Base-by-base conservation (phyloP, 2,888 invertebrate species). In the Argyresthia goedartella region DNA sequence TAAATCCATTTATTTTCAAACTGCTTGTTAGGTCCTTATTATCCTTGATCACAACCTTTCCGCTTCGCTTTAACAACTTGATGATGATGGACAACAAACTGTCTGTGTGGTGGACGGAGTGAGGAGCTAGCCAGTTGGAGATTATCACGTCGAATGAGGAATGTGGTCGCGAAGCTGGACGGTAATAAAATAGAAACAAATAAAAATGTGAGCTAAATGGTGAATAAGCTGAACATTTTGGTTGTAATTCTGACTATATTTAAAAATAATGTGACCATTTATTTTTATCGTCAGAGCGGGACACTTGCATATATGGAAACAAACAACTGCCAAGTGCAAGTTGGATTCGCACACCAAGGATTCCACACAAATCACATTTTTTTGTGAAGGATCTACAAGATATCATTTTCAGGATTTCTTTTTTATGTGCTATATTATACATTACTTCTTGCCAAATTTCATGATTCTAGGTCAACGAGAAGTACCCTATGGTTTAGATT, bases 1-100 rank as follows among this genome's bases (percentile, higher is more conserved):
- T 67, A 63, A 92, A 93, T 8, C 94, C 93, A 61, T 88, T 88
- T 1, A 93, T 66, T 67, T 90, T 92, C 16, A 93, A 73, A 49
- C 81, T 69, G 42, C 88, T 87, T 14, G 73, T 67, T 42, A 88
- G 55, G 62, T 85, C 80, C 13, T 68, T 67, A 49, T 73, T 69
- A 60, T 90, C 88, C 55, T 82, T 81, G 16, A 91, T 58, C 51
- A 90, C 66, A 6, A 93, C 57, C 61, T 74, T 87, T 10, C 92
- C 93, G 54, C 81, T 87, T 1, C 92, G 91, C 67, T 90, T 91
- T 6, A 92, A 76, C 14, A 91, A 65, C 62, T 88, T 89, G 15
- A 92, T 68, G 14, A 89, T 71, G 57, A 90, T 84, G 16, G 88
- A 84, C 51, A 92, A 72, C 14, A 90, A 60, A 56, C 55, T 73